phyloP scores from a whole-genome alignment of 2,888 invertebrate species.

The Axea sp. region DNA sequence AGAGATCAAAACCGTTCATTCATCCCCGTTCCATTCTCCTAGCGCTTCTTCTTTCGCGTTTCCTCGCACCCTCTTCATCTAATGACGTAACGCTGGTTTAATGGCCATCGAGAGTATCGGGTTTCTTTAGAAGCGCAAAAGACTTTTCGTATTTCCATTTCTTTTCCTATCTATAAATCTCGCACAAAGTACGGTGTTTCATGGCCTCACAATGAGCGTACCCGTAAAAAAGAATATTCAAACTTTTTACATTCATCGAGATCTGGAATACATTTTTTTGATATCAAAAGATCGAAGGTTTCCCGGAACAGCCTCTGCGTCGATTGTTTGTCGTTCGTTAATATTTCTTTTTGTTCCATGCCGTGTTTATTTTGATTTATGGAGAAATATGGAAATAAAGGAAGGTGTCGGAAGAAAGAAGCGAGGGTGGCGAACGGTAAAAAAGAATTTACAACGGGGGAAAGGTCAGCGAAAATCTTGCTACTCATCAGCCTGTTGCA shows the following conservation, averaged over 20 bases:
- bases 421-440: constrained; percentile 24
- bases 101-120: constrained; percentile 73
- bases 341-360: not conserved
- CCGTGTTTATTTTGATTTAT: constrained; percentile 47
- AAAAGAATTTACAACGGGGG: constrained; percentile 31
- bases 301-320: constrained; percentile 15
- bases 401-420: constrained; percentile 1
- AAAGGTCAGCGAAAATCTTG: constrained; percentile 67
- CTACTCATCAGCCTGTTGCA: constrained; percentile 78
- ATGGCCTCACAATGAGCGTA: constrained; percentile 47
- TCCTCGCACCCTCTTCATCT: constrained; percentile 57
- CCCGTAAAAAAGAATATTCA: constrained; percentile 58
- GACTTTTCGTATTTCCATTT: constrained; percentile 66
- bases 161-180: constrained; percentile 54
- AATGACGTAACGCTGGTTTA: constrained; percentile 66
- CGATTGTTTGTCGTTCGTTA: constrained; percentile 21
- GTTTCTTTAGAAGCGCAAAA: constrained; percentile 75
- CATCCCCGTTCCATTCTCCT: constrained; percentile 22
- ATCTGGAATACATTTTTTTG: constrained; percentile 50
- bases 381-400: constrained; percentile 38
- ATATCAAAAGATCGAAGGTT: constrained; percentile 51
- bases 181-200: constrained; percentile 39
- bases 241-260: constrained; percentile 44
- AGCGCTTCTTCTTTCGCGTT: constrained; percentile 42
- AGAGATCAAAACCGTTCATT: constrained; percentile 23